Percentiles rank a stretch among this genome's conserved stretches.
These are phyloP conservation scores for Drosophila willistoni DNA, from an alignment of 1,140 invertebrate species.

Conservation along the genomic window DNA sequence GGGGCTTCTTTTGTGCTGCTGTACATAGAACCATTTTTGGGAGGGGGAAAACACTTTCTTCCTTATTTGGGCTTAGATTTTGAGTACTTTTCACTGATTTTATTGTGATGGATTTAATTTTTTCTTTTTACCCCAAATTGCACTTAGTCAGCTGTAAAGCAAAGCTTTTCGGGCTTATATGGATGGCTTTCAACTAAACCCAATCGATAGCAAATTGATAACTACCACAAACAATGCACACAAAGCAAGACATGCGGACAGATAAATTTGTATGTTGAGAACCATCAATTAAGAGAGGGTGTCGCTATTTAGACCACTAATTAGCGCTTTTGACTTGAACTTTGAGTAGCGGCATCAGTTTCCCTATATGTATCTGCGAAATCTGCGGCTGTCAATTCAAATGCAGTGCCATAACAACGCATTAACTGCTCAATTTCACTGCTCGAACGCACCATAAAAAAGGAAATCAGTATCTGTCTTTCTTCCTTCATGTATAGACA, in stretches of 20 bases:
- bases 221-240: background rate
- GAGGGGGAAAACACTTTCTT: slow-evolving; percentile 57
- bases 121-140: background rate
- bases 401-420: background rate
- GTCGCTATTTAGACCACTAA: slow-evolving; percentile 17
- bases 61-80: slow-evolving; percentile 48
- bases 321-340: slow-evolving; percentile 7
- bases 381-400: background rate
- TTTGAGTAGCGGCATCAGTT: background rate
- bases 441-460: slow-evolving; percentile 7
- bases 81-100: slow-evolving; percentile 53
- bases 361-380: background rate
- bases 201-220: slow-evolving; percentile 2
- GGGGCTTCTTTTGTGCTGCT: slow-evolving; percentile 48
- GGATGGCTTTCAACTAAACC: background rate
- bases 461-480: slow-evolving; percentile 9
- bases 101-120: slow-evolving; percentile 72
- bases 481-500: background rate
- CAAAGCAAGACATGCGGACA: background rate
- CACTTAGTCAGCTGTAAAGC: slow-evolving; percentile 3
- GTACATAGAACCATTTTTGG: slow-evolving; percentile 12
- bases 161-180: background rate
- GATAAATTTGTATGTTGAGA: background rate
- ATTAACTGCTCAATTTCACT: slow-evolving; percentile 19
- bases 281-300: background rate